These are phyloP conservation scores for Drosophila kanekoi DNA, from an alignment of 2,888 invertebrate species.

Conservation along the genomic window DNA sequence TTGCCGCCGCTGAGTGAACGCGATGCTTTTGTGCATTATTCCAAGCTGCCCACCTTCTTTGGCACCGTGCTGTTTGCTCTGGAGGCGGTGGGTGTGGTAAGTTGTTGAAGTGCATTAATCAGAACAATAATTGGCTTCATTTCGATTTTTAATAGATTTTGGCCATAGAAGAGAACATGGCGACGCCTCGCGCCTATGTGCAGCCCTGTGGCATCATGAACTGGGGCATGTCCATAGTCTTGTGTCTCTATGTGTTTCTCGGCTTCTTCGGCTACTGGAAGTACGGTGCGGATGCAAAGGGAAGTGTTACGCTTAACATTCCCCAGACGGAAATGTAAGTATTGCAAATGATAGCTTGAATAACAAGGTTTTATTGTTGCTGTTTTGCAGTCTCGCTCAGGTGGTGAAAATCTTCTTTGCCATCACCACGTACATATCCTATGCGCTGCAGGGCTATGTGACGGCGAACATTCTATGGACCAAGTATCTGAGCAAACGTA, in stretches of 20 bases:
- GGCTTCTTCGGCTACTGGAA: slow-evolving; percentile 97
- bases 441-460: slow-evolving; percentile 99
- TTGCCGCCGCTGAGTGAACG: slow-evolving; percentile 86
- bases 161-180: slow-evolving; percentile 98
- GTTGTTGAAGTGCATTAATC: slow-evolving; percentile 74
- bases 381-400: slow-evolving; percentile 88
- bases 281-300: slow-evolving; percentile 91
- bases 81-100: slow-evolving; percentile 93
- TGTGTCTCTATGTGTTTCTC: slow-evolving; percentile 92
- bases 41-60: slow-evolving; percentile 92
- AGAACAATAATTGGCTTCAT: no score
- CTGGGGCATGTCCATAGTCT: slow-evolving; percentile 94
- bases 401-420: slow-evolving; percentile 94
- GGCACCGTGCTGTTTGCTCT: slow-evolving; percentile 97
- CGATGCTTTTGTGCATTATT: slow-evolving; percentile 85
- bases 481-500: slow-evolving; percentile 87
- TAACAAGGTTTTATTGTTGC: not conserved
- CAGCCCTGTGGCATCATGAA: slow-evolving; percentile 96
- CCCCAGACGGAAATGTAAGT: slow-evolving; percentile 90
- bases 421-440: slow-evolving; percentile 95
- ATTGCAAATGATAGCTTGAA: not conserved
- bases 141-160: slow-evolving; percentile 88
- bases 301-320: slow-evolving; percentile 96
- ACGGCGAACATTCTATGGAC: slow-evolving; percentile 97
- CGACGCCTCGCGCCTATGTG: slow-evolving; percentile 93